These are phyloP conservation scores for Drosophila heteroneura DNA, from an alignment of 2,888 invertebrate species.

Conservation along the genomic window DNA sequence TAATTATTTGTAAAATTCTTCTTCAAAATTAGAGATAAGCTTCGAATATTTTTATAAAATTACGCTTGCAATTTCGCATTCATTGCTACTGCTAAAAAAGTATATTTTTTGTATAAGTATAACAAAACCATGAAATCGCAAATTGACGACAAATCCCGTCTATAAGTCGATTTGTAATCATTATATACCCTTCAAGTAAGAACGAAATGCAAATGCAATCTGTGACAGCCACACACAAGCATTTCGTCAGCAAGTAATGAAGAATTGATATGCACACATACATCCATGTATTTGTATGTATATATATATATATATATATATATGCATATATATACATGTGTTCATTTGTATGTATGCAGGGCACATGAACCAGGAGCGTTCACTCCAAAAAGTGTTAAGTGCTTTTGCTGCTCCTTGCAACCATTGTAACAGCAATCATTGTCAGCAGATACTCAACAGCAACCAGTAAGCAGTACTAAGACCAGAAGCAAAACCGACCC, in stretches of 20 bases:
- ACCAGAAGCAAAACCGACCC: slow-evolving; percentile 10
- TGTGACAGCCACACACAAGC: slow-evolving; percentile 54
- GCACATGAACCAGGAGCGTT: slow-evolving; percentile 33
- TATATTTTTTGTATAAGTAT: slow-evolving; percentile 5
- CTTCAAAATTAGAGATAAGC: neutral
- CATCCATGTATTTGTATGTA: neutral
- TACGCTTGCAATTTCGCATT: neutral
- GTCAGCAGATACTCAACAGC: slow-evolving; percentile 69
- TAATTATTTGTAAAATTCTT: neutral
- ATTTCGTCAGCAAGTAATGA: slow-evolving; percentile 46
- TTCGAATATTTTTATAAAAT: neutral
- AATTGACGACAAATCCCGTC: slow-evolving; percentile 45
- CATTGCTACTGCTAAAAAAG: neutral
- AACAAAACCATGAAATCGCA: slow-evolving; percentile 47
- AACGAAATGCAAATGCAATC: slow-evolving; percentile 61
- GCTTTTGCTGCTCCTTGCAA: slow-evolving; percentile 71
- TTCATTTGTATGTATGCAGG: slow-evolving; percentile 25
- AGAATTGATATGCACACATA: slow-evolving; percentile 42
- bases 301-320: slow-evolving; percentile 1
- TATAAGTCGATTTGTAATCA: slow-evolving; percentile 61
- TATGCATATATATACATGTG: neutral
- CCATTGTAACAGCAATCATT: slow-evolving; percentile 64
- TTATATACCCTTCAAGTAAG: slow-evolving; percentile 49
- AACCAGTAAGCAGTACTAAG: slow-evolving; percentile 22
- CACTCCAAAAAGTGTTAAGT: slow-evolving; percentile 72